Evolutionary conservation across 2,113 vertebrate species (phyloP), one percentile per base, ranked within the genome.

Genomic region (Trematomus loennbergii): DNA sequence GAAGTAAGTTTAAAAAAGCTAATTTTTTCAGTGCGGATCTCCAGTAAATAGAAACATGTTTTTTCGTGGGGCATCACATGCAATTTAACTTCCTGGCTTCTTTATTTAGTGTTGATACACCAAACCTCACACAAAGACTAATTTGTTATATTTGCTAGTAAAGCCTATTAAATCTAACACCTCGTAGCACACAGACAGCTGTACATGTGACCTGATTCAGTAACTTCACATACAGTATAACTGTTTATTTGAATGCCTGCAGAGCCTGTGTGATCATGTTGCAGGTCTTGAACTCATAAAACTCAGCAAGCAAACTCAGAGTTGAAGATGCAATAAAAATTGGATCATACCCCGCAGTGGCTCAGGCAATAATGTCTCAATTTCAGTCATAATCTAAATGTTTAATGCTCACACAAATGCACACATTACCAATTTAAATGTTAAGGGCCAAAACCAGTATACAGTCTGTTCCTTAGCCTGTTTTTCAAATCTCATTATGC

Each of bases 401-500:
- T 74, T 83, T 49, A 18, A 73, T 15, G 43, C 46, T 12, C 60
- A 66, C 46, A 55, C 45, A 60, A 10, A 57, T 8, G 9, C 12
- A 33, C 46, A 57, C 73, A 86, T 84, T 81, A 74, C 29, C 65
- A 74, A 75, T 81, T 83, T 83, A 83, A 88, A 89, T 85, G 68
- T 72, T 72, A 18, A 52, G 73, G 68, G 75, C 45, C 1, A 25
- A 55, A 83, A 85, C 67, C 83, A 81, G 84, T 50, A 77, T 16
- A 72, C 46, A 22, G 25, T 66, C 73, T 54, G 11, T 82, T 78
- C 54, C 71, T 57, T 64, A 48, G 66, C 80, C 74, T 76, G 79
- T 73, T 84, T 81, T 86, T 75, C 16, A 82, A 76, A 86, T 83
- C 77, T 86, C 75, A 83, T 90, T 82, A 88, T 75, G 72, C 20